Evolutionary conservation across 53 echinoderm and acorn worm species (phyloP).

Genomic region (Echinarachnius parma): DNA sequence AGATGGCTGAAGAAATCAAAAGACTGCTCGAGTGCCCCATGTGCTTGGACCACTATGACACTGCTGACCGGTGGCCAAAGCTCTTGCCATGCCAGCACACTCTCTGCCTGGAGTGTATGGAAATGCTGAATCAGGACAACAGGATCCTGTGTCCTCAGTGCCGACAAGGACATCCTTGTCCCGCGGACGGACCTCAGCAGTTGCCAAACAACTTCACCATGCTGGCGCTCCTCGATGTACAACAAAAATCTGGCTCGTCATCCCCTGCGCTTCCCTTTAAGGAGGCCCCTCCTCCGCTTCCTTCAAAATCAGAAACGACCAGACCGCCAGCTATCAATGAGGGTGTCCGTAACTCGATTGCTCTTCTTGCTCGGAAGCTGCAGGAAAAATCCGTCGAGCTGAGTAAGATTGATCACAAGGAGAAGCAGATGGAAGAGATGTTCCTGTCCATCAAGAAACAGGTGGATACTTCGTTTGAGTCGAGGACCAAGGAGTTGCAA

Average conservation of each 20-base stretch:
- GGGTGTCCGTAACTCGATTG: slow-evolving; percentile 63
- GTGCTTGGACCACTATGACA: slow-evolving; percentile 84
- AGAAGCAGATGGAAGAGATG: slow-evolving; percentile 64
- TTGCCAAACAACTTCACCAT: slow-evolving; percentile 96
- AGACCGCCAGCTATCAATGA: slow-evolving; percentile 56
- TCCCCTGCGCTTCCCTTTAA: slow-evolving; percentile 30
- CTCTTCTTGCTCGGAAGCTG: slow-evolving; percentile 61
- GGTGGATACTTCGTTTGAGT: slow-evolving; percentile 73
- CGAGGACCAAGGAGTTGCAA: slow-evolving; percentile 66
- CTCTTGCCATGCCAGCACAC: slow-evolving; percentile 90
- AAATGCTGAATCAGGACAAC: slow-evolving; percentile 71
- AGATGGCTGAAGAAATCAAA: slow-evolving; percentile 91
- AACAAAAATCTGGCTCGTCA: slow-evolving; percentile 51
- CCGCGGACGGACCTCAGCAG: slow-evolving; percentile 58
- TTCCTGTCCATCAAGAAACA: slow-evolving; percentile 66
- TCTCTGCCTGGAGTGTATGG: slow-evolving; percentile 71
- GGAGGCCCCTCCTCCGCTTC: slow-evolving; percentile 27
- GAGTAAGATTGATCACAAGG: slow-evolving; percentile 68
- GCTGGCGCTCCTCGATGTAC: slow-evolving; percentile 81
- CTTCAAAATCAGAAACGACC: slow-evolving; percentile 12
- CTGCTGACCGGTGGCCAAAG: slow-evolving; percentile 62
- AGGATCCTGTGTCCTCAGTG: slow-evolving; percentile 82
- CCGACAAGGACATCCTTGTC: slow-evolving; percentile 64
- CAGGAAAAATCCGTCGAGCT: slow-evolving; percentile 79
- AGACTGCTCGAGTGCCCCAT: slow-evolving; percentile 89